phyloP scores from a whole-genome alignment of 2,888 invertebrate genomes.

The Psylliodes chrysocephalus region DNA sequence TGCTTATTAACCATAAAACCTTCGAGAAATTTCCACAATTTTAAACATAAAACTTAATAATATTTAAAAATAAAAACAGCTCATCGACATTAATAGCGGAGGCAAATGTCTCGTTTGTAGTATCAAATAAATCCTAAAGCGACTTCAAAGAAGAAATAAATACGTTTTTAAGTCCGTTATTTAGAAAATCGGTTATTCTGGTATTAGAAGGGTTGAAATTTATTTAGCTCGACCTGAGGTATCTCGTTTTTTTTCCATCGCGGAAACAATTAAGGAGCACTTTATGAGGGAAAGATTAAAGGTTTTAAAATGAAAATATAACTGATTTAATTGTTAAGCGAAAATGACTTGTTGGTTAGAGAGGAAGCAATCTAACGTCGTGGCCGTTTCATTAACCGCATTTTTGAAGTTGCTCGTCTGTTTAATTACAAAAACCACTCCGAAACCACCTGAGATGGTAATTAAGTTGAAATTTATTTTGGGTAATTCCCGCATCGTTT shows the following conservation, averaged over 20 bases:
- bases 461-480: constrained; percentile 27
- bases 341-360: constrained; percentile 41
- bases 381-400: constrained; percentile 32
- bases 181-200: constrained; percentile 4
- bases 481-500: constrained; percentile 8
- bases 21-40: too few relatives aligned
- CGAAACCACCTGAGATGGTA: constrained; percentile 27
- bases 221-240: constrained; percentile 43
- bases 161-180: neutral
- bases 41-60: too few relatives aligned
- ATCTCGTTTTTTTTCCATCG: constrained; percentile 62
- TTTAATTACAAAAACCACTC: constrained; percentile 38
- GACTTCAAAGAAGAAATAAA: neutral
- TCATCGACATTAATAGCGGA: too few relatives aligned
- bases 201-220: constrained; percentile 32
- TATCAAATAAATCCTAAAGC: too few relatives aligned
- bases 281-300: constrained; percentile 40
- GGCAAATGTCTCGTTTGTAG: too few relatives aligned
- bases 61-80: too few relatives aligned
- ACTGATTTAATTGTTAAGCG: constrained; percentile 43
- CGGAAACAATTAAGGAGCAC: constrained; percentile 41
- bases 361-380: constrained; percentile 41
- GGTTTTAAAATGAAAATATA: constrained; percentile 42
- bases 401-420: constrained; percentile 35
- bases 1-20: too few relatives aligned